A percentile compares a stretch with the other conserved stretches of the same genome.
phyloP scores from a whole-genome alignment of 2,888 invertebrate species.

The Nephrotoma flavescens region DNA sequence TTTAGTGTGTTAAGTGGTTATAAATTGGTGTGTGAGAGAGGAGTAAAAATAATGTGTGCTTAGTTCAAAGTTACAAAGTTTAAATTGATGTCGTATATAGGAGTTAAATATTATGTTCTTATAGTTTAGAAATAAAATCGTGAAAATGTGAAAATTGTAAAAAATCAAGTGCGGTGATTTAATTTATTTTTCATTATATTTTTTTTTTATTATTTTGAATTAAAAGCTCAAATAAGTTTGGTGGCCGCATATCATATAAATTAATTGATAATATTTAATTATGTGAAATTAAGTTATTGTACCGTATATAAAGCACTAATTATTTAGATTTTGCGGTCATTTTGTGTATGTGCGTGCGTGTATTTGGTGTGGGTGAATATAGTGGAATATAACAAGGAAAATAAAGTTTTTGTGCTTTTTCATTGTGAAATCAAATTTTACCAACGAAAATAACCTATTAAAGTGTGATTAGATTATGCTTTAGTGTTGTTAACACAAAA shows the following conservation, averaged over 20 bases:
- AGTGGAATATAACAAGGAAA: not conserved
- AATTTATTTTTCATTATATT: not conserved
- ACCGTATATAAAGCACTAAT: not conserved
- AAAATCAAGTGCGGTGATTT: not conserved
- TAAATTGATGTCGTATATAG: not conserved
- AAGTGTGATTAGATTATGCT: not conserved
- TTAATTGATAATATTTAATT: not conserved
- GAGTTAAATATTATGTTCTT: not conserved
- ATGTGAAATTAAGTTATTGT: not conserved
- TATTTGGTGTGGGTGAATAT: not conserved
- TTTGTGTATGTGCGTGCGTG: not conserved
- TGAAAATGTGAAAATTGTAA: not conserved
- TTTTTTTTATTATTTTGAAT: not conserved
- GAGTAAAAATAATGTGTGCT: not conserved
- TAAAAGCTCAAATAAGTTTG: not conserved
- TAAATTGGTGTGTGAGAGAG: not conserved
- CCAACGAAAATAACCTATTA: not conserved
- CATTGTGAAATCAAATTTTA: not conserved
- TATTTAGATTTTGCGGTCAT: not conserved
- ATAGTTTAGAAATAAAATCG: not conserved
- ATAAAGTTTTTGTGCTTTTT: not conserved
- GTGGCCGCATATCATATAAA: not conserved
- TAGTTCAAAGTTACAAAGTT: not conserved
- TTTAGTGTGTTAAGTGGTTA: not conserved
- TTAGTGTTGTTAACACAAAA: not conserved